Evolutionary conservation across 2,113 vertebrate genomes (phyloP).

Genomic region (Morone saxatilis): DNA sequence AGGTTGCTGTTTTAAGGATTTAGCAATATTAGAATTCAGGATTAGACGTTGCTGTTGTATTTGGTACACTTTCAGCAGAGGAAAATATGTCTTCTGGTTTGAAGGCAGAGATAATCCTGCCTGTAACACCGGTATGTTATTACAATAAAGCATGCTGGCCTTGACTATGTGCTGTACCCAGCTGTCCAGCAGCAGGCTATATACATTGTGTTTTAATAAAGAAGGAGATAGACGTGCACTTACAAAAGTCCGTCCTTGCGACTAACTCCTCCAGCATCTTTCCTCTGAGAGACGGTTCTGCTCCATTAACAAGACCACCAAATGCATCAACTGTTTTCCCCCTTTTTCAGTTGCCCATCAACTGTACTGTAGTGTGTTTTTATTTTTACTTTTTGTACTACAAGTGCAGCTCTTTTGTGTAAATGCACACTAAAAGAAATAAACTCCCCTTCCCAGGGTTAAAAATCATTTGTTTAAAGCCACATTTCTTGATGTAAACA

Average conservation of each 20-base stretch:
- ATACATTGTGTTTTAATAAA: neutral
- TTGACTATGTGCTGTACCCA: constrained; percentile 13
- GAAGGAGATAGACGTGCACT: neutral
- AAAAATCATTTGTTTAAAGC: neutral
- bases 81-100: constrained; percentile 2
- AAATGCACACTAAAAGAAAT: neutral
- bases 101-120: constrained; percentile 1
- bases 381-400: too few relatives aligned
- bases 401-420: neutral
- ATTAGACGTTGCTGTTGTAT: neutral
- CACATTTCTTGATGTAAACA: neutral
- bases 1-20: neutral
- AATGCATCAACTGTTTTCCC: neutral
- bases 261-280: constrained; percentile 1
- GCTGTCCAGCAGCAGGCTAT: constrained; percentile 17
- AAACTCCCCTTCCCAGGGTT: neutral
- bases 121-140: neutral
- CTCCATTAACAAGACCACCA: constrained; percentile 7
- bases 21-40: neutral
- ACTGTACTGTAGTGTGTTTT: neutral
- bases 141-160: neutral
- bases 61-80: neutral
- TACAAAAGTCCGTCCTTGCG: constrained; percentile 11
- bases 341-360: neutral
- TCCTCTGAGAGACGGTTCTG: constrained; percentile 18